Evolutionary conservation across 2,888 invertebrate species (phyloP), one percentile per base, ranked within the genome.

Genomic region (Cryptocheilus praepositus): DNA sequence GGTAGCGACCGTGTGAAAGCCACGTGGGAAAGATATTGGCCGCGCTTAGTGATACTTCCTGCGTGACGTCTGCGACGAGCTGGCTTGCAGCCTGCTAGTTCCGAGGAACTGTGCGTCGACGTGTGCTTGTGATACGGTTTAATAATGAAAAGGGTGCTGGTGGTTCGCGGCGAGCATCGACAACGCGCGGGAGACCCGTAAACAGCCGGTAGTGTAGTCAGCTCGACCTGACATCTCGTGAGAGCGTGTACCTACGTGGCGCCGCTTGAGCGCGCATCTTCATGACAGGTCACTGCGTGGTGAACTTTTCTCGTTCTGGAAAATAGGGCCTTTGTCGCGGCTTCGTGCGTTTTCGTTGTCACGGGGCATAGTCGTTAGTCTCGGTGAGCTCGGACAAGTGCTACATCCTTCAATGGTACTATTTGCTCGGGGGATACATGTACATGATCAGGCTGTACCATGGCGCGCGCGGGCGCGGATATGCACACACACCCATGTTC

Each of bases 191-290:
- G 54, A 46, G 57, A 57, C 61, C 73, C 56, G 74, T 74, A 76
- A 78, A 78, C 76, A 78, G 67, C 68, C 76, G 78, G 74, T 64
- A 58, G 63, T 49, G 65, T 55, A 52, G 67, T 25, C 22, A 61
- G 62, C 65, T 60, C 58, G 67, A 64, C 66, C 70, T 69, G 78
- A 77, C 77, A 76, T 77, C 76, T 77, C 71, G 77, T 73, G 73
- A 77, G 67, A 56, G 45, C 56, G 25, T 56, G 56, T 58, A 45
- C 63, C 59, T 52, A 25, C 58, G 69, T 43, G 67, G 18, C 25
- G 55, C 46, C 19, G 11, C 36, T 5, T 15, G 56, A n/a, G 19
- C 21, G 21, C 44, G 36, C 36, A 43, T n/a, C 18, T 22, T 16
- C 25, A 53, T 15, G 18, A 19, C 7, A 4, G 36, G 15, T 56